phyloP scores from a whole-genome alignment of 2,888 invertebrate species.

The Ochropleura plecta region DNA sequence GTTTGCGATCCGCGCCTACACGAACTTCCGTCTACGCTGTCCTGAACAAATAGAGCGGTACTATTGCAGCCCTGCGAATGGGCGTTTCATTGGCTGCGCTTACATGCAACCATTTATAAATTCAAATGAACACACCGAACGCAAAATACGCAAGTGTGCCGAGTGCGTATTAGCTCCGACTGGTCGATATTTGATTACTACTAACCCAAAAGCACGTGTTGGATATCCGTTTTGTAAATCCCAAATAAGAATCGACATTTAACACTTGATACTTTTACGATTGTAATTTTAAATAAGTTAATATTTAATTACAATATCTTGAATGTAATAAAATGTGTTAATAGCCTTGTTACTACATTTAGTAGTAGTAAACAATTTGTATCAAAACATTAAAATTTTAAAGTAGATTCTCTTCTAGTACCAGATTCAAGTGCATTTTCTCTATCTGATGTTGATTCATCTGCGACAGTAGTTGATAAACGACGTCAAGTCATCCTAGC shows the following conservation, averaged over 20 bases:
- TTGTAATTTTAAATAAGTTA: conserved; percentile 10
- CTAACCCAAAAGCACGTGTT: conserved; percentile 63
- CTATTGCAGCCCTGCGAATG: conserved; percentile 75
- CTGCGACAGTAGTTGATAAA: conserved; percentile 68
- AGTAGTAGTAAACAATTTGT: background rate
- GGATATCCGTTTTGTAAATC: conserved; percentile 56
- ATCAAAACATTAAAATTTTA: conserved; percentile 19
- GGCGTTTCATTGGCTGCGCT: conserved; percentile 76
- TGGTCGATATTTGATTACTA: conserved; percentile 64
- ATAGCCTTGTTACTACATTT: background rate
- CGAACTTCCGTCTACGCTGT: conserved; percentile 83
- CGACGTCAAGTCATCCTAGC: conserved; percentile 60
- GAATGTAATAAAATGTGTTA: background rate
- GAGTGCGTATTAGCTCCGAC: conserved; percentile 55
- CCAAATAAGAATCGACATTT: conserved; percentile 51
- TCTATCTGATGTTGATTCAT: conserved; percentile 58
- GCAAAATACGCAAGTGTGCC: conserved; percentile 52
- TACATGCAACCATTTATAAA: conserved; percentile 82
- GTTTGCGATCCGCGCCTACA: conserved; percentile 83
- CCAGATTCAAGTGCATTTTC: conserved; percentile 37
- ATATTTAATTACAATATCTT: conserved; percentile 6
- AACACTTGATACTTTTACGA: conserved; percentile 32
- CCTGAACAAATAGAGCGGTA: conserved; percentile 84
- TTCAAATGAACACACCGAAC: conserved; percentile 75
- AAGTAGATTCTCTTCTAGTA: conserved; percentile 21